These are phyloP conservation scores for Gorsachius goisagi DNA, from an alignment of 2,113 vertebrate species.

Conservation along the genomic window DNA sequence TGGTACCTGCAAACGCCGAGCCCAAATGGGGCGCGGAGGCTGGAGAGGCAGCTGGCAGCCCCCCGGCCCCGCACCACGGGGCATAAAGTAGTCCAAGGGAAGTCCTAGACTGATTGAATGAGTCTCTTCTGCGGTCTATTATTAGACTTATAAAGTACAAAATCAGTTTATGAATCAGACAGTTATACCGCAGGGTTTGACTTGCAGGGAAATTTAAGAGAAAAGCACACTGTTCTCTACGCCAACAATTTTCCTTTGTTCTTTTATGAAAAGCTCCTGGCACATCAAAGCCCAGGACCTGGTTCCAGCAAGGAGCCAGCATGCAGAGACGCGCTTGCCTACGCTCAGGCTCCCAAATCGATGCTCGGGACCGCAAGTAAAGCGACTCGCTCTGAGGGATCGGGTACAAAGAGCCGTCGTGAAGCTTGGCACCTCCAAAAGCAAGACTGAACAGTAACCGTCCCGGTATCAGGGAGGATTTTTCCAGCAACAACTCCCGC, in stretches of 20 bases:
- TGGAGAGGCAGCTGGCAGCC: not conserved
- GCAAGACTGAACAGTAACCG: not conserved
- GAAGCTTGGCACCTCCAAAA: not conserved
- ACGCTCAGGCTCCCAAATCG: not conserved
- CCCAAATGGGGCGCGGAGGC: not conserved
- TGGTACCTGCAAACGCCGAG: not conserved
- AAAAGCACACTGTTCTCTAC: not conserved
- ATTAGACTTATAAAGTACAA: conserved; percentile 11
- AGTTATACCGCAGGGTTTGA: not conserved
- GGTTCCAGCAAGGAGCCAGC: not conserved
- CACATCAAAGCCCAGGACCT: not conserved
- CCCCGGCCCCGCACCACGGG: not conserved
- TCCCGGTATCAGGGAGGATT: not conserved
- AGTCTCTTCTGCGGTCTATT: not conserved
- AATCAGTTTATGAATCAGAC: conserved; percentile 2
- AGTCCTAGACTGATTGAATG: not conserved
- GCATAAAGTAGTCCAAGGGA: not conserved
- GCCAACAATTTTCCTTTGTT: not conserved
- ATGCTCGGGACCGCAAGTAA: not conserved
- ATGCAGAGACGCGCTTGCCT: not conserved
- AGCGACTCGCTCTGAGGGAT: not conserved
- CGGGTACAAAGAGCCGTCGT: not conserved
- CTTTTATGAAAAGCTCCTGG: not conserved
- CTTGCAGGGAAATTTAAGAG: conserved; percentile 35
- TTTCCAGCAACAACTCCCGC: not conserved